These are phyloP conservation scores for Hyles lineata DNA, from an alignment of 2,888 invertebrate species.

Conservation along the genomic window DNA sequence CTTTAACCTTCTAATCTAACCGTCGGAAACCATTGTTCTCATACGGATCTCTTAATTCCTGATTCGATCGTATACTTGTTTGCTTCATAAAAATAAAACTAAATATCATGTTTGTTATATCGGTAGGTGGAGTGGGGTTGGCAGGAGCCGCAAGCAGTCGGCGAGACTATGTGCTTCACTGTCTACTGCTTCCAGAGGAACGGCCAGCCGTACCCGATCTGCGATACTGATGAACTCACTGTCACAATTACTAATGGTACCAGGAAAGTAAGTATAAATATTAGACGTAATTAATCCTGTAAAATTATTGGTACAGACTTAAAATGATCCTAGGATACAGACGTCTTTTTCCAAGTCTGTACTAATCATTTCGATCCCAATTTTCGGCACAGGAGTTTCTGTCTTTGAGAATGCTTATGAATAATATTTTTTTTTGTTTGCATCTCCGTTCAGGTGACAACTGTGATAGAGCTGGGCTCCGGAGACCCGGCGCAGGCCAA, in stretches of 20 bases:
- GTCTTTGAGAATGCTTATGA: not conserved
- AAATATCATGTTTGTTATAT: not conserved
- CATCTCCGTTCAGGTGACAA: conserved; percentile 87
- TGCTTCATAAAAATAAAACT: not conserved
- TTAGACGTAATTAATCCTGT: not conserved
- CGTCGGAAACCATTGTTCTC: no score
- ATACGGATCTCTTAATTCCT: no score
- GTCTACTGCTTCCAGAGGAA: conserved; percentile 96
- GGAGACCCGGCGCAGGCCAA: conserved; percentile 94
- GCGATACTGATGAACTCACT: conserved; percentile 95
- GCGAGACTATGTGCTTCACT: conserved; percentile 95
- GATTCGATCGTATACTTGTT: not conserved
- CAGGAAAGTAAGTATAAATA: conserved; percentile 85
- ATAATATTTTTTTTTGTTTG: not conserved
- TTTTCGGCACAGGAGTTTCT: no score
- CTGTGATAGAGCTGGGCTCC: conserved; percentile 94
- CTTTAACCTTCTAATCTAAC: no score
- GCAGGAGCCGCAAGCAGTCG: conserved; percentile 95
- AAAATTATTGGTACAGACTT: not conserved
- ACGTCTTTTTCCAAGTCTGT: no score
- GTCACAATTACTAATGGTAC: conserved; percentile 95
- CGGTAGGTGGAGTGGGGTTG: conserved; percentile 92
- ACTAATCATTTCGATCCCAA: no score
- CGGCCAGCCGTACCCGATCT: conserved; percentile 97
- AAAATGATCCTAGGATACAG: not conserved